Evolutionary conservation across 2,797 vertebrate species (phyloP).

Genomic region (Coilia nasus): DNA sequence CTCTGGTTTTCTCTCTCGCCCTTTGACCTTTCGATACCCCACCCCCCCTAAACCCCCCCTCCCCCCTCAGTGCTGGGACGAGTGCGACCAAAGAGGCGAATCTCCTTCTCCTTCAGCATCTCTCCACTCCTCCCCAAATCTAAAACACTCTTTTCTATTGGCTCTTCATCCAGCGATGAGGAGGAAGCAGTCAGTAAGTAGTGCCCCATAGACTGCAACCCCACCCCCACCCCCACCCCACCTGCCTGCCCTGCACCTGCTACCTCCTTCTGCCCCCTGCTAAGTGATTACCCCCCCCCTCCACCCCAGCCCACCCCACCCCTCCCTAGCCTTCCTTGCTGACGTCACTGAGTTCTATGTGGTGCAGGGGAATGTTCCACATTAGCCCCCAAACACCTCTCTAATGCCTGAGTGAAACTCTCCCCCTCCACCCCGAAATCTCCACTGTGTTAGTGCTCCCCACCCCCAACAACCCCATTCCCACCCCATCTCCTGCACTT

Average conservation of each 20-base stretch:
- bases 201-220: constrained; percentile 30
- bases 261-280: not conserved
- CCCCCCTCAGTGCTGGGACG: constrained; percentile 69
- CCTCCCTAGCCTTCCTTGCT: not conserved
- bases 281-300: constrained; percentile 2
- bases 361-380: not conserved
- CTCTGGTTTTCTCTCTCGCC: constrained; percentile 21
- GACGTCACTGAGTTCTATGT: not conserved
- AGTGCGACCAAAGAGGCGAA: constrained; percentile 75
- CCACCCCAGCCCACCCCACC: not conserved
- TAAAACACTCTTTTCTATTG: constrained; percentile 89
- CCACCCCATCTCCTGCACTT: not conserved
- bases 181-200: constrained; percentile 88
- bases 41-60: not conserved
- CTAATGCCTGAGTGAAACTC: not conserved
- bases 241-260: not conserved
- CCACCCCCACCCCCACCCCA: not conserved
- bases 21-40: not conserved
- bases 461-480: not conserved
- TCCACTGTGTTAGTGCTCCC: not conserved
- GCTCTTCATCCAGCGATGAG: constrained; percentile 87
- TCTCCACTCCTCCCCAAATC: constrained; percentile 86
- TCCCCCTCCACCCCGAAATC: not conserved
- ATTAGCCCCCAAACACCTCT: not conserved
- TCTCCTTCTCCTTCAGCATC: constrained; percentile 89